phyloP scores from a whole-genome alignment of 2,888 invertebrate genomes.

The Opisthograptis luteolata region DNA sequence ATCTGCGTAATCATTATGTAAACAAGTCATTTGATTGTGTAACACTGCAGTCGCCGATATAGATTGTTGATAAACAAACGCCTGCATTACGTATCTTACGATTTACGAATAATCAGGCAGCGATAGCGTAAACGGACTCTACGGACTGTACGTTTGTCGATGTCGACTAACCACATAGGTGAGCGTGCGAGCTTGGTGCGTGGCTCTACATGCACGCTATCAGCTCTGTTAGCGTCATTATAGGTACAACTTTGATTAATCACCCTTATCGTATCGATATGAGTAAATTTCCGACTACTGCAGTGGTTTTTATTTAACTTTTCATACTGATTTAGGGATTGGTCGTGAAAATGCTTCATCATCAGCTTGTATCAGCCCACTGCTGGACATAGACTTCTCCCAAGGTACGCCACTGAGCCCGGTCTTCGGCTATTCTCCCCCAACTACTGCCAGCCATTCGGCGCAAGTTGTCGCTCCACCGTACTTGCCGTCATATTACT shows the following conservation, averaged over 20 bases:
- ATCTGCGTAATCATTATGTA: not conserved
- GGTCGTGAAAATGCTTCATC: too few species aligned
- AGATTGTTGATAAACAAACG: constrained; percentile 13
- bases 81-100: constrained; percentile 20
- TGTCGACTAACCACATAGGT: too few species aligned
- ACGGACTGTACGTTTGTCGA: too few species aligned
- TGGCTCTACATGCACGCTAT: not conserved
- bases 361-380: too few species aligned
- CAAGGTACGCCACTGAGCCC: too few species aligned
- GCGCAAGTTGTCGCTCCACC: too few species aligned
- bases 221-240: not conserved
- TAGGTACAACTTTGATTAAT: constrained; percentile 6
- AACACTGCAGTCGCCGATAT: constrained; percentile 5
- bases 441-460: too few species aligned
- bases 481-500: too few species aligned
- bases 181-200: too few species aligned
- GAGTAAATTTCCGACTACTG: too few species aligned
- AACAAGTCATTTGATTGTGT: not conserved
- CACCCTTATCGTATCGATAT: not conserved
- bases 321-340: not conserved
- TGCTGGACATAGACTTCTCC: too few species aligned
- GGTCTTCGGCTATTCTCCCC: too few species aligned
- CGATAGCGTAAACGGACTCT: not conserved
- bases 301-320: not conserved
- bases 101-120: not conserved